Conservation (phyloP, 2,888 invertebrate species). For the Trissonchulus latispiculum region DNA sequence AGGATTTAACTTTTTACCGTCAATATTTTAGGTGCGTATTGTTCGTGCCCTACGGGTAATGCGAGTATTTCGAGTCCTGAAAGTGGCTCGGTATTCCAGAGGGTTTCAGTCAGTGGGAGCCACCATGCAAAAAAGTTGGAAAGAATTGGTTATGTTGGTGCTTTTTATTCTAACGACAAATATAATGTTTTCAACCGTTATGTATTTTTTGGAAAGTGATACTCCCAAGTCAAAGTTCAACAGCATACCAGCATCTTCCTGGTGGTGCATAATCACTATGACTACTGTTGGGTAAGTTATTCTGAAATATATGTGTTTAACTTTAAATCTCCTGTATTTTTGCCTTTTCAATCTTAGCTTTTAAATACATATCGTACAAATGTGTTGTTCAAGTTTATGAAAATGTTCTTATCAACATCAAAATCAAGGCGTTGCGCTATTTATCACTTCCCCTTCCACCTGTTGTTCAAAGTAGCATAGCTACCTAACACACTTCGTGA, state of each 20-base stretch:
- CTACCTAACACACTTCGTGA: no score
- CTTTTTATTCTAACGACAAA: constrained; percentile 15
- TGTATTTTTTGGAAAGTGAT: constrained; percentile 16
- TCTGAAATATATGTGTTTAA: background rate
- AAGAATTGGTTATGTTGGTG: constrained; percentile 8
- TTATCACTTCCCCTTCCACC: no score
- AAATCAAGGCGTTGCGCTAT: no score
- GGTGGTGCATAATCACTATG: constrained; percentile 18
- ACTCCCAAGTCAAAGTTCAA: background rate
- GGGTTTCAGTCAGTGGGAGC: constrained; percentile 14
- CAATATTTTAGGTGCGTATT: background rate
- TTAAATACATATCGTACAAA: background rate
- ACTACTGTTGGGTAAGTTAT: constrained; percentile 16
- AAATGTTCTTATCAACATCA: background rate
- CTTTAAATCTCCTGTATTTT: no score
- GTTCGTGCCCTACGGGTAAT: constrained; percentile 11
- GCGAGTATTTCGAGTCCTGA: constrained; percentile 16
- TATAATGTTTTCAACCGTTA: constrained; percentile 16
- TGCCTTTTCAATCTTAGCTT: no score
- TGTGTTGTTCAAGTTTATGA: background rate
- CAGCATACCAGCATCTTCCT: constrained; percentile 9
- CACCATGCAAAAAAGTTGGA: constrained; percentile 16
- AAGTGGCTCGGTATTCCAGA: constrained; percentile 3
- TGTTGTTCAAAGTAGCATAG: no score
- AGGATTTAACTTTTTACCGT: no score